These are phyloP conservation scores for Adelphocoris suturalis DNA, from an alignment of 2,888 invertebrate species.

Conservation along the genomic window DNA sequence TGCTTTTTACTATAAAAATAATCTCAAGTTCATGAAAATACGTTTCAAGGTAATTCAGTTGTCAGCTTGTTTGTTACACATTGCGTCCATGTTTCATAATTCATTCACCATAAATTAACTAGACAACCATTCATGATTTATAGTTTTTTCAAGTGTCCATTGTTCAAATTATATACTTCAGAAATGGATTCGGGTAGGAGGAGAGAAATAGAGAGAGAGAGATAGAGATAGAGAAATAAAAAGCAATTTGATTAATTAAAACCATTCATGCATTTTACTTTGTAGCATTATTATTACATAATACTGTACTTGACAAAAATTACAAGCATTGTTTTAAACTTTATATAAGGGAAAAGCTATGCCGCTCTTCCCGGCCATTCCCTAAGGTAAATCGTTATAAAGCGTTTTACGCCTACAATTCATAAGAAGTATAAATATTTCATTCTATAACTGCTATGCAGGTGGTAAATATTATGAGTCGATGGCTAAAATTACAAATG, in stretches of 20 bases:
- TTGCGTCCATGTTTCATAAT: conserved; percentile 60
- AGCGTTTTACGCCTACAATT: conserved; percentile 75
- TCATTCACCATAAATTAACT: conserved; percentile 16
- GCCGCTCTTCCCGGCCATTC: conserved; percentile 70
- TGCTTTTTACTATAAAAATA: not conserved
- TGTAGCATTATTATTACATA: conserved; percentile 77
- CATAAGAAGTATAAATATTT: conserved; percentile 74
- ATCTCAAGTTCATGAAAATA: not conserved
- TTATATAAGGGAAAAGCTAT: conserved; percentile 66
- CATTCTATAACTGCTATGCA: conserved; percentile 76
- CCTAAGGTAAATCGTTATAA: conserved; percentile 73
- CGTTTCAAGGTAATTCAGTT: conserved; percentile 12
- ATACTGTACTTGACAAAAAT: conserved; percentile 76
- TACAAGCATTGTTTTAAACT: conserved; percentile 75
- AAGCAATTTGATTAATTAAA: conserved; percentile 76
- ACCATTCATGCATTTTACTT: conserved; percentile 76
- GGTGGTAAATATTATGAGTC: conserved; percentile 73
- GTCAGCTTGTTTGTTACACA: conserved; percentile 65
- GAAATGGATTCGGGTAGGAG: conserved; percentile 73
- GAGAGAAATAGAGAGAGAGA: conserved; percentile 72
- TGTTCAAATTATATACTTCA: conserved; percentile 41
- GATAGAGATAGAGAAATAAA: conserved; percentile 75
- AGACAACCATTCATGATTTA: conserved; percentile 37
- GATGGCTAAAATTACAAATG: conserved; percentile 73
- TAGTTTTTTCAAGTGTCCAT: conserved; percentile 59